phyloP scores from a whole-genome alignment of 1,140 invertebrate species.

The Rhyacophila brunnea region DNA sequence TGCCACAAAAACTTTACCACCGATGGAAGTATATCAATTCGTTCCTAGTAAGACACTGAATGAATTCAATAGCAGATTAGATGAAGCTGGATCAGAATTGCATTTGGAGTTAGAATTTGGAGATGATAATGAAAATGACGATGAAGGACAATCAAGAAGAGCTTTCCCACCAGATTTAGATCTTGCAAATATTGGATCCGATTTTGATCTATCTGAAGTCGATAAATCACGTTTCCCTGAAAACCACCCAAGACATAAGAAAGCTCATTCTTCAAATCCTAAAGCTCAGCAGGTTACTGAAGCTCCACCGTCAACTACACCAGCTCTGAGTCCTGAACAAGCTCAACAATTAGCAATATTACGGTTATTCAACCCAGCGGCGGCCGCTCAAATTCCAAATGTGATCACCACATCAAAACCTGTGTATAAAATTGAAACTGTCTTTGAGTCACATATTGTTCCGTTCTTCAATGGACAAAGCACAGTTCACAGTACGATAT shows the following conservation, averaged over 20 bases:
- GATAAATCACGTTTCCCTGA: conserved; percentile 60
- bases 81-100: conserved; percentile 85
- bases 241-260: conserved; percentile 57
- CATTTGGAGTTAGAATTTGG: conserved; percentile 82
- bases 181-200: conserved; percentile 64
- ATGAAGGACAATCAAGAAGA: conserved; percentile 60
- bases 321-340: conserved; percentile 66
- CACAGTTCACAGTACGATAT: conserved; percentile 74
- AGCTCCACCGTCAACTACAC: conserved; percentile 45
- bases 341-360: conserved; percentile 72
- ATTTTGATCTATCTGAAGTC: conserved; percentile 68
- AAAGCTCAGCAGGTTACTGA: conserved; percentile 52
- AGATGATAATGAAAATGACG: conserved; percentile 74
- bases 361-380: conserved; percentile 68
- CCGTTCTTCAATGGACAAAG: conserved; percentile 72
- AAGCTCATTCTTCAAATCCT: conserved; percentile 55
- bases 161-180: conserved; percentile 64
- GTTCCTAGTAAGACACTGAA: conserved; percentile 83
- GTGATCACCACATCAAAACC: conserved; percentile 76
- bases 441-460: conserved; percentile 79
- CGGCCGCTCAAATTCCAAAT: conserved; percentile 60
- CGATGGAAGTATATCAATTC: conserved; percentile 82
- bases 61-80: conserved; percentile 82
- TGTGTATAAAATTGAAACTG: conserved; percentile 69
- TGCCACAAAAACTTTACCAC: conserved; percentile 83